Base-by-base conservation (phyloP, 2,888 invertebrate species). In the Drosophila yooni region DNA sequence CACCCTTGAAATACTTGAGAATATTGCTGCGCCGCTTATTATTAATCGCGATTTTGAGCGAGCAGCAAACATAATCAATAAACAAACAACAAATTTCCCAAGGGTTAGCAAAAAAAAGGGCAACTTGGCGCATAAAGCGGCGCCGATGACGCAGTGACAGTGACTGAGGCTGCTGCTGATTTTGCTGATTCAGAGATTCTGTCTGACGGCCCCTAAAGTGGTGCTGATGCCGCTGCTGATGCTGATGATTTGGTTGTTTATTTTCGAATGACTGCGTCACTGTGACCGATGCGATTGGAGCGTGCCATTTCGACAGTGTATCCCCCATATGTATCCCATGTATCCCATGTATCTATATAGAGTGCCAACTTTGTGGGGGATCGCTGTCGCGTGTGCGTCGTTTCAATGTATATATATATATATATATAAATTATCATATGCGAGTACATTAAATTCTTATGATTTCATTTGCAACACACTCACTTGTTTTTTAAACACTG, bases 131-230 rank as follows among this genome's bases (percentile, higher is more conserved):
- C 68, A 48, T 62, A 56, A 54, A 62, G 34, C 53, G 52, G 51
- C 58, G 62, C 33, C 50, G 80, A 81, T 83, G 83, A 86, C 84
- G 78, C 77, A 86, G 82, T 58, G 31, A 13, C 50, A 27, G 52
- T n/a, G 40, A 31, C 57, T 5, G 46, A 6, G 25, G n/a, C 46
- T 34, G 46, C 25, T 50, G 18, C 58, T 54, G 48, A 52, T 57
- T 40, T 40, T 67, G 84, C 80, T 87, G 83, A 83, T 76, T 86
- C 87, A 80, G 67, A 79, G 63, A 74, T 83, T 73, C 66, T 78
- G 15, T 40, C 25, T 25, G 46, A 25, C 15, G 63, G 52, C 58
- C 63, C 65, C 65, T 62, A 59, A 78, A 76, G 58, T 76, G 59
- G 29, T 62, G 64, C 50, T 75, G 43, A 13, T 66, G 68, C 43